Evolutionary conservation across 2,888 invertebrate species (phyloP).

Genomic region (Agonopterix heracliana): DNA sequence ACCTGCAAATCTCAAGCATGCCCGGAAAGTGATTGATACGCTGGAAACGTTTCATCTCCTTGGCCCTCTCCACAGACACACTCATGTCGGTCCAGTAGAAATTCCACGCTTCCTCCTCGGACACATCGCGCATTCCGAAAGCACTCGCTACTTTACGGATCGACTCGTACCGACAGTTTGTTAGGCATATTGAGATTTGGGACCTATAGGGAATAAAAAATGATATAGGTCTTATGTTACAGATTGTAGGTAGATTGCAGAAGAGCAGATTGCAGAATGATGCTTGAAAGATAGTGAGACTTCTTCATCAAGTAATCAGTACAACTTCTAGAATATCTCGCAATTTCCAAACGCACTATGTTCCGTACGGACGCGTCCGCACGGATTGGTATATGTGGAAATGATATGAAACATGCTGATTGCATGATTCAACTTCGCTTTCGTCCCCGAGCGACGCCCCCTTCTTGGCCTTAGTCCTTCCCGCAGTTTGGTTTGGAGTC

Average conservation of each 20-base stretch:
- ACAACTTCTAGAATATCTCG: no score
- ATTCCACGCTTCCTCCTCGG: slow-evolving; percentile 90
- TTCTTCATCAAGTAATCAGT: no score
- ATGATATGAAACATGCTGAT: no score
- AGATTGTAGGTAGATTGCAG: not conserved
- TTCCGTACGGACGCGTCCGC: no score
- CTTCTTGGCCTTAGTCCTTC: no score
- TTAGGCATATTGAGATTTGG: slow-evolving; percentile 79
- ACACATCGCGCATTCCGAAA: slow-evolving; percentile 85
- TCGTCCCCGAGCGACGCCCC: no score
- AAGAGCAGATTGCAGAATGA: not conserved
- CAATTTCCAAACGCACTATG: no score
- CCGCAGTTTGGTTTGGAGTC: no score
- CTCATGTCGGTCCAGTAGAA: slow-evolving; percentile 94
- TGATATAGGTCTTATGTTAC: not conserved
- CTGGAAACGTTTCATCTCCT: slow-evolving; percentile 94
- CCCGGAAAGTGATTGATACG: slow-evolving; percentile 96
- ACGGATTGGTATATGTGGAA: no score
- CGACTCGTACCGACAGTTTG: slow-evolving; percentile 84
- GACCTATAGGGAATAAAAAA: slow-evolving; percentile 36
- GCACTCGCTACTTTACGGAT: slow-evolving; percentile 82
- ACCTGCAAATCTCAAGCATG: slow-evolving; percentile 89
- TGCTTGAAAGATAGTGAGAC: no score
- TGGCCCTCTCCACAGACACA: slow-evolving; percentile 89
- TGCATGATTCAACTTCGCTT: no score